Percentiles rank a stretch among this genome's conserved stretches.
Conservation (phyloP, 2,888 invertebrate species). For the Sicus ferrugineus region DNA sequence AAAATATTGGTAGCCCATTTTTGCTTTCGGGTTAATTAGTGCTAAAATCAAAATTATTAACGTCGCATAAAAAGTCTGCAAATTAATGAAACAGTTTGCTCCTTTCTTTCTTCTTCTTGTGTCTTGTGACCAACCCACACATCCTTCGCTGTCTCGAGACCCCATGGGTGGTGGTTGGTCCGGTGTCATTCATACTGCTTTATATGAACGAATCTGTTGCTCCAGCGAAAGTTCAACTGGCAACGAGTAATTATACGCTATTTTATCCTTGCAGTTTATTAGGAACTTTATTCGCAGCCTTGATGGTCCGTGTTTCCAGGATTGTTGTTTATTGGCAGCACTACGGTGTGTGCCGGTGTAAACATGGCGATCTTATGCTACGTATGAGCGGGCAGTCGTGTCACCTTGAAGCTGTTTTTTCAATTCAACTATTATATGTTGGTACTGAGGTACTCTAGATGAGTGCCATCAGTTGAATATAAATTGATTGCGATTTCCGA, state of each 20-base stretch:
- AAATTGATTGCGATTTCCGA: background rate
- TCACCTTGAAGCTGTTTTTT: background rate
- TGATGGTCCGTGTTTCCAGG: background rate
- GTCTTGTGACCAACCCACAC: background rate
- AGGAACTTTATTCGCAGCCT: background rate
- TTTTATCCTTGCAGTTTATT: background rate
- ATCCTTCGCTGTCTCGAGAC: background rate
- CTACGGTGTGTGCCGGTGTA: background rate
- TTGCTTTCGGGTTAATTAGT: background rate
- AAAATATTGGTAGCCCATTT: background rate
- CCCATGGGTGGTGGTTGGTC: background rate
- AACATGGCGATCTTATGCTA: slow-evolving; percentile 3
- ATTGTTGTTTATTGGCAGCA: background rate
- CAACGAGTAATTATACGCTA: background rate
- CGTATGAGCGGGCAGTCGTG: background rate
- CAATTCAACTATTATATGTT: background rate
- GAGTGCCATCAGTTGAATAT: background rate
- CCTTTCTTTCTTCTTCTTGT: background rate
- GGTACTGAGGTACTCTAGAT: background rate
- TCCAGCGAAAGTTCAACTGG: background rate
- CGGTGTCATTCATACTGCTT: background rate
- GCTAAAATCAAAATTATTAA: background rate
- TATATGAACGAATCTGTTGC: background rate
- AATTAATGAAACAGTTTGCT: slow-evolving; percentile 7
- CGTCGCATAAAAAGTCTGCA: slow-evolving; percentile 2